A percentile compares a stretch with the other conserved stretches of the same genome.
Evolutionary conservation across 1,140 invertebrate genomes (phyloP).

Genomic region (Cepaea nemoralis): DNA sequence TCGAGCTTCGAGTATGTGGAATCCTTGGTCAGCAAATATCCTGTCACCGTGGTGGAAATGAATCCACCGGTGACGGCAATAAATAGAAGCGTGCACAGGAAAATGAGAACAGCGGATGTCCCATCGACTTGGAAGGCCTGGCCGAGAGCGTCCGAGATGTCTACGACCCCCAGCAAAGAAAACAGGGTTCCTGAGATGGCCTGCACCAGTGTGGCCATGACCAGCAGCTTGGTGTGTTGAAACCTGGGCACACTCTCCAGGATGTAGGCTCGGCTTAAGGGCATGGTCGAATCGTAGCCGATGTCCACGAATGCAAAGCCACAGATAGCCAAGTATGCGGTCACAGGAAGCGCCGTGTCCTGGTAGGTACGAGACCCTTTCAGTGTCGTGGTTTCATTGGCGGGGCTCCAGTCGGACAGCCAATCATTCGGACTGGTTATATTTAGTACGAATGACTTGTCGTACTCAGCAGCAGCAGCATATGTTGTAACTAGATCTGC

Average conservation of each 20-base stretch:
- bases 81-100: neutral
- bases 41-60: neutral
- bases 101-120: neutral
- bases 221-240: neutral
- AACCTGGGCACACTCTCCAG: neutral
- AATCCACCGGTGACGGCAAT: neutral
- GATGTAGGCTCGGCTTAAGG: neutral
- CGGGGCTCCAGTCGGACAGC: too few relatives aligned
- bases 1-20: neutral
- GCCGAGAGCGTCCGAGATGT: neutral
- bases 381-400: too few relatives aligned
- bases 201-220: neutral
- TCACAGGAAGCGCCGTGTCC: neutral
- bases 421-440: too few relatives aligned
- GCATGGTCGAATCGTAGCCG: neutral
- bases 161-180: neutral
- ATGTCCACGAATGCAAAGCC: constrained; percentile 15
- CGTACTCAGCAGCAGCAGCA: too few relatives aligned
- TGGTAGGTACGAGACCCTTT: too few relatives aligned
- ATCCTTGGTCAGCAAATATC: neutral
- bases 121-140: neutral
- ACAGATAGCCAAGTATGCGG: neutral
- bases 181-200: neutral
- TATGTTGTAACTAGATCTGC: neutral
- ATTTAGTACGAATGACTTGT: too few relatives aligned